These are phyloP conservation scores for Ditylenchus dipsaci DNA, from an alignment of 1,140 invertebrate species.

Conservation along the genomic window DNA sequence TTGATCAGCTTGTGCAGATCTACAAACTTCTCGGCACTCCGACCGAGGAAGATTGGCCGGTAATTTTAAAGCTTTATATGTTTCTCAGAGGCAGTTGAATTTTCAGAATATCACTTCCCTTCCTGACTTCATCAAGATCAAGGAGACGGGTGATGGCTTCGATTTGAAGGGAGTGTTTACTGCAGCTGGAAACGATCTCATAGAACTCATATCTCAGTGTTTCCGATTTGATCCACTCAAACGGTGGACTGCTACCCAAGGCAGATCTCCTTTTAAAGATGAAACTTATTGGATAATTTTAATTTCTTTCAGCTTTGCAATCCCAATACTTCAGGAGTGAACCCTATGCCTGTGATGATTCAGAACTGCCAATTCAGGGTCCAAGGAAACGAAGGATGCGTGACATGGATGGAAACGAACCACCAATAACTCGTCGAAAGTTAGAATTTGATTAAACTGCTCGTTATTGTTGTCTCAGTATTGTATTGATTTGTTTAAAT, in stretches of 20 bases:
- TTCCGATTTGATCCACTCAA: constrained; percentile 78
- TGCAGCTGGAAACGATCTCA: constrained; percentile 85
- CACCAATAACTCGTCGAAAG: constrained; percentile 18
- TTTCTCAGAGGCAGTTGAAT: constrained; percentile 24
- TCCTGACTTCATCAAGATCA: constrained; percentile 88
- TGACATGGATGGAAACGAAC: constrained; percentile 18
- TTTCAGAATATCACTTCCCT: constrained; percentile 73
- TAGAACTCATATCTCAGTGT: constrained; percentile 75
- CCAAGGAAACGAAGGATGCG: constrained; percentile 12
- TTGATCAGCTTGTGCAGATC: constrained; percentile 90
- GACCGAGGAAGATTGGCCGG: constrained; percentile 83
- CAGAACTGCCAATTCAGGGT: constrained; percentile 42
- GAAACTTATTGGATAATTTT: not conserved
- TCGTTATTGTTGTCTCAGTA: not conserved
- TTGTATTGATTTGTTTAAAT: too few relatives aligned
- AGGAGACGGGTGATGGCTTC: constrained; percentile 71
- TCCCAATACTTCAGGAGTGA: constrained; percentile 43
- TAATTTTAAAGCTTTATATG: constrained; percentile 12
- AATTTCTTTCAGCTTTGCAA: constrained; percentile 27
- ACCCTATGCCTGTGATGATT: constrained; percentile 51
- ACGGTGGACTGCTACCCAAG: constrained; percentile 66
- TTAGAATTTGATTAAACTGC: constrained; percentile 20
- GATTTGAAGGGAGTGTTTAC: constrained; percentile 79
- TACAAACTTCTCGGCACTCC: constrained; percentile 88
- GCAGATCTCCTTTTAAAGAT: not conserved